phyloP scores from a whole-genome alignment of 2,797 vertebrate species.

The Parauchenoglanis punctatus region DNA sequence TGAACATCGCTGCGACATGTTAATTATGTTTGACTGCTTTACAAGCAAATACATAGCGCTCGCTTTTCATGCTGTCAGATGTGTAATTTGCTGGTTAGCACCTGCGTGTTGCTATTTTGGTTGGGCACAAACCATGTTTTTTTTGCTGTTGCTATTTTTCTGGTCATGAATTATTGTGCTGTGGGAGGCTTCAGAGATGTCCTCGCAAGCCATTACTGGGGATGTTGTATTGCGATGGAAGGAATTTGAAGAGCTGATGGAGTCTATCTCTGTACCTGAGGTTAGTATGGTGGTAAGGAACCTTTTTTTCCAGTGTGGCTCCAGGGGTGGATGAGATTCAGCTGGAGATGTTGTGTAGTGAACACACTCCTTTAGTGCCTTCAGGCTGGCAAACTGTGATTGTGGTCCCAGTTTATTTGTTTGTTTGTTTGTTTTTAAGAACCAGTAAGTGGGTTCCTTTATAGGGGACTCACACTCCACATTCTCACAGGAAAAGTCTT shows the following conservation, averaged over 20 bases:
- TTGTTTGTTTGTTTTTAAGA: neutral
- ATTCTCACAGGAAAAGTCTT: neutral
- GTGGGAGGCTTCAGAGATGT: neutral
- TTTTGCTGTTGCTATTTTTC: neutral
- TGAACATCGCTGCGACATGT: neutral
- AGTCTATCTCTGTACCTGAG: neutral
- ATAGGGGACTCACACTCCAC: neutral
- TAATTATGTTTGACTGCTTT: neutral
- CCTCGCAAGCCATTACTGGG: neutral
- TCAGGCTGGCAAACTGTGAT: neutral
- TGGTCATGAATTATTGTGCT: neutral
- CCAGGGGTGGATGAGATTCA: neutral
- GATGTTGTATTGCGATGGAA: neutral
- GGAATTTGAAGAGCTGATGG: neutral
- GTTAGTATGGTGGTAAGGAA: neutral
- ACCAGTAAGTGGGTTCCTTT: neutral
- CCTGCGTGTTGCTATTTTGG: neutral
- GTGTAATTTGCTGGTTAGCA: slow-evolving; percentile 1
- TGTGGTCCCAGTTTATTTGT: neutral
- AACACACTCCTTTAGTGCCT: neutral
- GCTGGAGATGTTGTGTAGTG: neutral
- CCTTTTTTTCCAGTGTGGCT: neutral
- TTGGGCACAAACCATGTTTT: neutral
- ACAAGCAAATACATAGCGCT: neutral
- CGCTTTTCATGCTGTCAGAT: neutral